A percentile compares a stretch with the other conserved stretches of the same genome.
phyloP scores from a whole-genome alignment of 2,888 invertebrate species.

The Candidula unifasciata region DNA sequence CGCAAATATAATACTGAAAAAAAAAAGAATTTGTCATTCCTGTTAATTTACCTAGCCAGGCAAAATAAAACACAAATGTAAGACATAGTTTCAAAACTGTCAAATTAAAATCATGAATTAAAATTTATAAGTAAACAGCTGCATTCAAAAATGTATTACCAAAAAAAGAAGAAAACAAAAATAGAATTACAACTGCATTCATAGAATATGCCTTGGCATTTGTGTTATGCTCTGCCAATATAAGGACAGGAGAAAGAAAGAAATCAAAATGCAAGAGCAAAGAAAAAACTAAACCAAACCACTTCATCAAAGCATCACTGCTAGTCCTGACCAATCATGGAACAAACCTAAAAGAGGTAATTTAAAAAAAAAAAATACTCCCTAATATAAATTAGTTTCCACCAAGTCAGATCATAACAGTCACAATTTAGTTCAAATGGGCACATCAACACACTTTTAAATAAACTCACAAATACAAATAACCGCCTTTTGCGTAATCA shows the following conservation, averaged over 20 bases:
- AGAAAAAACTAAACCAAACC: conserved; percentile 16
- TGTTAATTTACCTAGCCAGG: neutral
- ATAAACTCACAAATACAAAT: no score
- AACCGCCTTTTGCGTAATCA: neutral
- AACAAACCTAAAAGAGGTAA: neutral
- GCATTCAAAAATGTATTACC: no score
- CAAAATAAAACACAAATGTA: no score
- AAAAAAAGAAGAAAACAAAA: no score
- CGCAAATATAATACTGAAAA: neutral
- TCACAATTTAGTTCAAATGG: neutral
- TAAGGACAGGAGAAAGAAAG: neutral
- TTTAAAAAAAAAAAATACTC: neutral
- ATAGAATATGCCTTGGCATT: no score
- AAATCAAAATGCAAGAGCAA: conserved; percentile 7
- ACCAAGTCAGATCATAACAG: neutral
- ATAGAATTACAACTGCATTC: no score
- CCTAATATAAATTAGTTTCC: neutral
- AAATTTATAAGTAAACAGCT: no score
- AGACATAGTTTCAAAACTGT: no score
- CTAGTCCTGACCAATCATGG: conserved; percentile 1
- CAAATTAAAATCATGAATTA: no score
- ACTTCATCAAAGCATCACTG: neutral
- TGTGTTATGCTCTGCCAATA: no score
- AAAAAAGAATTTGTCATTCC: neutral
- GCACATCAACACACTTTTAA: neutral